These are phyloP conservation scores for Palythoa caribaeorum DNA, from an alignment of 92 coral and sea anemone species.

Conservation along the genomic window DNA sequence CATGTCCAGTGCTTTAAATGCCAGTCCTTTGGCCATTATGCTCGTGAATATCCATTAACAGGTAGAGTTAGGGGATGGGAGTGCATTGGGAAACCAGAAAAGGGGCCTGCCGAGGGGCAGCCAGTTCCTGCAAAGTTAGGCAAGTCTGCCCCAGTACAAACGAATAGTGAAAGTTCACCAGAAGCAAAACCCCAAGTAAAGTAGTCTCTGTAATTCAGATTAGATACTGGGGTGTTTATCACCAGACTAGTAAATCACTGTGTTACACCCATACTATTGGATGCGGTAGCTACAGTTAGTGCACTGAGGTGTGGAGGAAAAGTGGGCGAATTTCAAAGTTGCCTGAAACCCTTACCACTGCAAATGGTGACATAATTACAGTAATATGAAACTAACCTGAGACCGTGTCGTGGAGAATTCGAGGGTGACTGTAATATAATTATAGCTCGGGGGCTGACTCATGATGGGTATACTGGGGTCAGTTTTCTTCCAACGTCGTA, in stretches of 20 bases:
- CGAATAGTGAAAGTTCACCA: neutral
- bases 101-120: neutral
- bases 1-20: neutral
- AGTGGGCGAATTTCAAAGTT: constrained; percentile 27
- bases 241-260: constrained; percentile 57
- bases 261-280: constrained; percentile 45
- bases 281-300: constrained; percentile 64
- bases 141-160: neutral
- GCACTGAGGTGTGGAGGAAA: constrained; percentile 46
- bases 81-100: neutral
- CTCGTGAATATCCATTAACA: neutral
- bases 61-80: neutral
- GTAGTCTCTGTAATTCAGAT: constrained; percentile 6
- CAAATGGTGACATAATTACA: constrained; percentile 52
- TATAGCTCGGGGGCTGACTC: constrained; percentile 45
- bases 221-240: constrained; percentile 51
- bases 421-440: constrained; percentile 31
- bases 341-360: constrained; percentile 52
- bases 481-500: constrained; percentile 54
- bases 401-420: constrained; percentile 37
- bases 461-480: constrained; percentile 61
- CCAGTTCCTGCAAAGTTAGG: neutral
- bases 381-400: constrained; percentile 49
- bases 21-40: neutral
- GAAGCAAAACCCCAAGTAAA: neutral